phyloP scores from a whole-genome alignment of 2,888 invertebrate genomes.

The Gymnocheta viridis region DNA sequence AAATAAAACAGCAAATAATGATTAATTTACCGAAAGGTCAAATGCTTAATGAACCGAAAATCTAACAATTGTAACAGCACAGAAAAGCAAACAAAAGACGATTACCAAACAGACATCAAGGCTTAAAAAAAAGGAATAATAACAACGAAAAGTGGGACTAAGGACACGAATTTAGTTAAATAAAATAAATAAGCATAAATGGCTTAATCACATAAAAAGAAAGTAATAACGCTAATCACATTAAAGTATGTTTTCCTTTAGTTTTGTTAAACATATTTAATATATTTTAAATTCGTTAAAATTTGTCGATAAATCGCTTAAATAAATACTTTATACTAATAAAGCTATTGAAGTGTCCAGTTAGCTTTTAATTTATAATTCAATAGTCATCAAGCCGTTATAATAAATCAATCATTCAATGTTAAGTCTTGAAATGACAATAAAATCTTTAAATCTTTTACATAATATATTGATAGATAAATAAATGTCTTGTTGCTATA shows the following conservation, averaged over 20 bases:
- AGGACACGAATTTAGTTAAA: too few relatives aligned
- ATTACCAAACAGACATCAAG: neutral
- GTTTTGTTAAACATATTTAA: neutral
- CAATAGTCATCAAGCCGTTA: neutral
- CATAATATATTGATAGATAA: constrained; percentile 18
- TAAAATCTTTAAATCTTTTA: constrained; percentile 25
- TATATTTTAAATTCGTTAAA: neutral
- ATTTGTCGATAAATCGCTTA: too few relatives aligned
- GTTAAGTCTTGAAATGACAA: neutral
- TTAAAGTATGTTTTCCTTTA: neutral
- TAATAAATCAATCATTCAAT: constrained; percentile 8
- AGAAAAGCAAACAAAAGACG: neutral
- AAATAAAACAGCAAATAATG: constrained; percentile 26
- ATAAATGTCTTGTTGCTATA: neutral
- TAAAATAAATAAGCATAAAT: neutral
- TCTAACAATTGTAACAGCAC: neutral
- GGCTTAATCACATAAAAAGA: neutral
- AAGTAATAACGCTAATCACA: neutral
- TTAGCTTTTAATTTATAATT: neutral
- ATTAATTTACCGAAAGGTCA: constrained; percentile 41
- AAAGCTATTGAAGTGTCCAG: constrained; percentile 20
- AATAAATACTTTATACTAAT: neutral
- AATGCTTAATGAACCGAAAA: constrained; percentile 49
- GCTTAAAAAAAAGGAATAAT: neutral
- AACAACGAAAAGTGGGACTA: neutral